A percentile compares a stretch with the other conserved stretches of the same genome.
phyloP scores from a whole-genome alignment of 2,113 vertebrate genomes.

The Neomonachus schauinslandi region DNA sequence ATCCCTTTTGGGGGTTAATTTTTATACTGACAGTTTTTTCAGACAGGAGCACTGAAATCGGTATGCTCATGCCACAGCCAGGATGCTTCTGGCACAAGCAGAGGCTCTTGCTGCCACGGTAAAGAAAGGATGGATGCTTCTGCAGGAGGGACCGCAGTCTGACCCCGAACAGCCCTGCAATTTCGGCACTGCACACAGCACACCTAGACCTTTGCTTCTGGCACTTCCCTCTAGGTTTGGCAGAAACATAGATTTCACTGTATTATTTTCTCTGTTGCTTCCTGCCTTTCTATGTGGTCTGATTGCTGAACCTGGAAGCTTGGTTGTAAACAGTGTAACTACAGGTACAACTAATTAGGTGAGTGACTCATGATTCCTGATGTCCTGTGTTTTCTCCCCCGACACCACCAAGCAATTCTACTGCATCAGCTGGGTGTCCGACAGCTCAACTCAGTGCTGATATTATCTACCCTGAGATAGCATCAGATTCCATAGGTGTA shows the following conservation, averaged over 20 bases:
- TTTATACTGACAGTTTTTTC: slow-evolving; percentile 42
- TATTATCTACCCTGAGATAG: not conserved
- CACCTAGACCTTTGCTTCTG: slow-evolving; percentile 17
- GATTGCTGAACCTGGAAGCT: not conserved
- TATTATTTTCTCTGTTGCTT: slow-evolving; percentile 14
- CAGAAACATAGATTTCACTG: not conserved
- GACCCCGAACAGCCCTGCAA: not conserved
- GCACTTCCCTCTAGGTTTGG: slow-evolving; percentile 1
- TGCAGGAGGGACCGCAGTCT: fast-evolving
- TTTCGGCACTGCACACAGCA: not conserved
- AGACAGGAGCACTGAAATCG: slow-evolving; percentile 21
- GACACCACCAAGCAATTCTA: not conserved
- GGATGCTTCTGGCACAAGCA: not conserved
- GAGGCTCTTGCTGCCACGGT: not conserved
- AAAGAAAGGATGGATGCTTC: not conserved
- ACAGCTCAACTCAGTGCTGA: not conserved
- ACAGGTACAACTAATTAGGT: not conserved
- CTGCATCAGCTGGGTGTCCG: not conserved
- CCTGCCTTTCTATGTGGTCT: not conserved
- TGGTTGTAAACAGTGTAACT: not conserved
- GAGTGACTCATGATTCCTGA: not conserved
- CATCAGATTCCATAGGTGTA: not conserved
- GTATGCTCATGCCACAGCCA: not conserved
- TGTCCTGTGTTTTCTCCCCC: not conserved
- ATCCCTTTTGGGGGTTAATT: slow-evolving; percentile 48